A percentile compares a stretch with the other conserved stretches of the same genome.
Evolutionary conservation across 2,797 vertebrate species (phyloP).

Genomic region (Helicolenus hilgendorfi): DNA sequence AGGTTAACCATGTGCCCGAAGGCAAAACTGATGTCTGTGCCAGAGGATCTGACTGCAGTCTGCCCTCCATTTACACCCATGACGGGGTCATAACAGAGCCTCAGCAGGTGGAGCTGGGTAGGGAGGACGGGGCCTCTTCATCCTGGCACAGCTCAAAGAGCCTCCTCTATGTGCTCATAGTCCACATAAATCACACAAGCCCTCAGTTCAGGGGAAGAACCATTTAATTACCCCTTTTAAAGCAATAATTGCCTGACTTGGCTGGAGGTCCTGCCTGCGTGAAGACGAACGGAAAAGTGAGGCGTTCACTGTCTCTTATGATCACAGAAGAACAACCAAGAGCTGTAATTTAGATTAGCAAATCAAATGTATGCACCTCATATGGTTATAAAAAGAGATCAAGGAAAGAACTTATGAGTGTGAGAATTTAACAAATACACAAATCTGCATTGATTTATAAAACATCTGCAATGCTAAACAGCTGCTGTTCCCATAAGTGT

Average conservation of each 20-base stretch:
- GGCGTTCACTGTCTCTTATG: constrained; percentile 32
- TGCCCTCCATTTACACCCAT: constrained; percentile 56
- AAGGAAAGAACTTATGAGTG: neutral
- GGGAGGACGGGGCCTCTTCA: constrained; percentile 48
- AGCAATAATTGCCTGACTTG: constrained; percentile 77
- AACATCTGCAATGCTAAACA: constrained; percentile 2
- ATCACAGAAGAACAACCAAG: constrained; percentile 14
- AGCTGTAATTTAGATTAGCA: constrained; percentile 44
- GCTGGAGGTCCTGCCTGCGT: constrained; percentile 50
- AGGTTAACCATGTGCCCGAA: constrained; percentile 70
- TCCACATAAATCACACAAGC: constrained; percentile 75
- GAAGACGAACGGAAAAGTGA: constrained; percentile 47
- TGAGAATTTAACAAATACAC: constrained; percentile 4
- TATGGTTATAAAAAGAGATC: constrained; percentile 6
- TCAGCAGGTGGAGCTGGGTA: constrained; percentile 59
- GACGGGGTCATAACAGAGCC: constrained; percentile 72
- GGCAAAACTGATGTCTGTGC: constrained; percentile 63
- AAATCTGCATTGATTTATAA: neutral
- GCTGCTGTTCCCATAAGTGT: constrained; percentile 19
- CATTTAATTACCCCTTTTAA: constrained; percentile 83
- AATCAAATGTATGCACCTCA: constrained; percentile 12
- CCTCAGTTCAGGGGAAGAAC: constrained; percentile 62
- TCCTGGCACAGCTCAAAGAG: constrained; percentile 64
- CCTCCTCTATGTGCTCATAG: constrained; percentile 58
- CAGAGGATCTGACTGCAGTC: constrained; percentile 71